phyloP scores from a whole-genome alignment of 2,797 vertebrate species.

The Parotocinclus haroldoi region DNA sequence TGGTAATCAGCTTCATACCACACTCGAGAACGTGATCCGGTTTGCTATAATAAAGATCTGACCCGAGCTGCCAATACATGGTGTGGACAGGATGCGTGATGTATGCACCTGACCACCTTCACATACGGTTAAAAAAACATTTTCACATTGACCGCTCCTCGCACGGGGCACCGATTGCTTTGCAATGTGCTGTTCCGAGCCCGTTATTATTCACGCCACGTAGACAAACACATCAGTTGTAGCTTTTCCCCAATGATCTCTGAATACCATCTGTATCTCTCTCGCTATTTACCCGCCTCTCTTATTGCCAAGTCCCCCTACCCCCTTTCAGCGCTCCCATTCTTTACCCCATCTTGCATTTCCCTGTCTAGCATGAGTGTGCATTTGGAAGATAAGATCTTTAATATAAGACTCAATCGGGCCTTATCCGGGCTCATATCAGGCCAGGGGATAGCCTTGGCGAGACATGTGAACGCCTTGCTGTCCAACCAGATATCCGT shows the following conservation, averaged over 20 bases:
- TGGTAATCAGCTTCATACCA: slow-evolving; percentile 8
- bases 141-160: background rate
- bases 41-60: slow-evolving; percentile 17
- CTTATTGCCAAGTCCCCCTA: background rate
- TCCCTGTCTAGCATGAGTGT: slow-evolving; percentile 13
- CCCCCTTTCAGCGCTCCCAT: background rate
- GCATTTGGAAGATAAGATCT: slow-evolving; percentile 30
- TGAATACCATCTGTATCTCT: background rate
- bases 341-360: background rate
- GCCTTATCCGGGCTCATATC: slow-evolving; percentile 25
- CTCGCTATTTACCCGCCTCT: background rate
- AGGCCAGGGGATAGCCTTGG: background rate
- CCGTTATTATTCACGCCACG: no score
- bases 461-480: background rate
- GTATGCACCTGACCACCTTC: no score
- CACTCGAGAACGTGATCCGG: background rate
- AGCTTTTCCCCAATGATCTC: slow-evolving; percentile 1
- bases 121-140: background rate
- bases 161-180: no score
- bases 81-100: background rate
- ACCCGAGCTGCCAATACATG: background rate
- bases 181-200: no score
- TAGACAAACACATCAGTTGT: no score
- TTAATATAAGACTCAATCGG: slow-evolving; percentile 28
- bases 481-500: slow-evolving; percentile 19